Evolutionary conservation across 2,113 vertebrate genomes (phyloP), one percentile per base, ranked within the genome.

Genomic region (Chaenogobius annularis): DNA sequence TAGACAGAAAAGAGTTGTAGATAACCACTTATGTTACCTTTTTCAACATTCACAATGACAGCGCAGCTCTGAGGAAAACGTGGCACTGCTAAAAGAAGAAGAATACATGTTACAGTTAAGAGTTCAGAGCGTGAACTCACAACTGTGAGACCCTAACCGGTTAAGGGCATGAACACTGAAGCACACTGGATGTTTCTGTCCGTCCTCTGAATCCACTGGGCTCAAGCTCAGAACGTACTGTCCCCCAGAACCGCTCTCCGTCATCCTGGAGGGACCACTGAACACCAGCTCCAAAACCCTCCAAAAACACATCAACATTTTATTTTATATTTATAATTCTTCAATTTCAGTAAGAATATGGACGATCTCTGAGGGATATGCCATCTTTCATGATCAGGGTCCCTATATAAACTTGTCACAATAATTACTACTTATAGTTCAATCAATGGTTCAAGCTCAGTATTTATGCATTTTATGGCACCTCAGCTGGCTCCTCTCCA

Each of bases 181-280:
- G 17, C 85, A 88, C 52, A 88, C 17, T 1, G 77, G 54, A 0
- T 79, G 10, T 31, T 43, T 83, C n/a, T 62, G 17, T 46, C 10
- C 79, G 4, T 15, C 15, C 31, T 86, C 70, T 0, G 0, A 7
- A 0, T 10, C 14, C 11, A 70, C 69, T 0, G 82, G 82, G 0
- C 61, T 89, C 88, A 82, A 87, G 0, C 19, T 59, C 40, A 89
- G 50, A 7, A 13, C 22, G 43, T 31, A 75, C 1, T 10, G 15
- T 56, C 69, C 73, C 3, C 13, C 65, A 0, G 0, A 3, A 2
- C 6, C 52, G 0, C 0, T 67, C n/a, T 48, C 5, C 1, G 0
- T 5, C 0, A 56, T 14, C 8, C 48, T 44, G 63, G 72, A 0
- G 0, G 74, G 80, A 0, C 81, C 80, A 0, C 72, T 80, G 68